Percentiles rank a stretch among this genome's conserved stretches.
phyloP scores from a whole-genome alignment of 1,140 invertebrate species.

The Solenopsis invicta region DNA sequence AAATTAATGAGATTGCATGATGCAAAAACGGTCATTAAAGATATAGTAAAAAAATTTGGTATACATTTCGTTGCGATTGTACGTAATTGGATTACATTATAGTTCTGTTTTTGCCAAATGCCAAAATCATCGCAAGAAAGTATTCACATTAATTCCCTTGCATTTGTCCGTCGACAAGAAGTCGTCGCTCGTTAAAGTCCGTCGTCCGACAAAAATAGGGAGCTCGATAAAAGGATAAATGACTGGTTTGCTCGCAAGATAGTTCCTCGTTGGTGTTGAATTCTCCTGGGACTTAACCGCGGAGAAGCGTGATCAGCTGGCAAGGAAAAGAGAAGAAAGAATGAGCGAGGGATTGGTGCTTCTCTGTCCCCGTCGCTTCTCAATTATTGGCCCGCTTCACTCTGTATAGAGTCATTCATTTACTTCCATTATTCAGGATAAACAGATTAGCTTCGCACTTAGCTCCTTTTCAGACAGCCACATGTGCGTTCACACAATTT shows the following conservation, averaged over 20 bases:
- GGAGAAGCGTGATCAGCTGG: conserved; percentile 74
- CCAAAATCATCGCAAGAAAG: background rate
- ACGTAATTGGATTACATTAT: background rate
- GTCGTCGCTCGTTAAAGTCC: conserved; percentile 27
- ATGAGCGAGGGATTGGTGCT: conserved; percentile 56
- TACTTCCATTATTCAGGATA: conserved; percentile 84
- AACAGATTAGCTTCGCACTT: conserved; percentile 82
- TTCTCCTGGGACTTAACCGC: conserved; percentile 74
- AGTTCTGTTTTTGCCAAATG: background rate
- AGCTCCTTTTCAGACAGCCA: conserved; percentile 78
- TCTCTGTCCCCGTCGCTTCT: conserved; percentile 74
- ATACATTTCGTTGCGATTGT: background rate
- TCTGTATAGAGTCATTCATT: conserved; percentile 82
- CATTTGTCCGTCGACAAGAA: conserved; percentile 20
- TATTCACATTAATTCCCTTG: background rate
- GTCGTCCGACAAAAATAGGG: conserved; percentile 25
- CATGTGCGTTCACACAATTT: background rate
- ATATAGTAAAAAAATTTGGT: background rate
- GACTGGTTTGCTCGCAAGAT: conserved; percentile 68
- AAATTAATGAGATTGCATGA: background rate
- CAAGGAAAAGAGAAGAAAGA: conserved; percentile 66
- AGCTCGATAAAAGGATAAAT: conserved; percentile 79
- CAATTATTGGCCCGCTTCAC: conserved; percentile 82
- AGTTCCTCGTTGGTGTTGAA: conserved; percentile 62
- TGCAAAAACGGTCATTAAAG: background rate